Evolutionary conservation across 2,113 vertebrate species (phyloP).

Genomic region (Notiomystis cincta): DNA sequence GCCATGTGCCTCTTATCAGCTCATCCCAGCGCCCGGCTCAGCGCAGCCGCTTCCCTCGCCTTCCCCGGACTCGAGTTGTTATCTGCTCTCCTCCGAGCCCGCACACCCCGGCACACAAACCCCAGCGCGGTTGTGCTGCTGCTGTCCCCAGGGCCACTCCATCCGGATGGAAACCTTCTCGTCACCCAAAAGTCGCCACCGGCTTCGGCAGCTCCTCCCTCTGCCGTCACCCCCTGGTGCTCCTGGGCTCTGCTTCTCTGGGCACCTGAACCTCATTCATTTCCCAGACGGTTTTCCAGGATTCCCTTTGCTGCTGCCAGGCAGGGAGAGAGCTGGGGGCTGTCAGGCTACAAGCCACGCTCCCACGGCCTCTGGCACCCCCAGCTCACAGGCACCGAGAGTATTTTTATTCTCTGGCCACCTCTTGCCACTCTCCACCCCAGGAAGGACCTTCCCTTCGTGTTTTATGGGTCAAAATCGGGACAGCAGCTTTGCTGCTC

Average conservation of each 20-base stretch:
- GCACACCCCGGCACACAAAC: background rate
- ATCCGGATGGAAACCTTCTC: background rate
- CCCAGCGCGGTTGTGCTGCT: accelerated
- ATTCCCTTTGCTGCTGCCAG: background rate
- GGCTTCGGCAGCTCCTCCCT: background rate
- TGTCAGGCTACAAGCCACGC: background rate
- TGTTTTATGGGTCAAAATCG: background rate
- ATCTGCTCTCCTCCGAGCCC: background rate
- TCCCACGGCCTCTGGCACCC: background rate
- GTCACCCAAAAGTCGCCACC: background rate
- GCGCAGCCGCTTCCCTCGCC: background rate
- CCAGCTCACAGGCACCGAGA: accelerated
- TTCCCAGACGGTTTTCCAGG: background rate
- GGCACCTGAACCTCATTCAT: background rate
- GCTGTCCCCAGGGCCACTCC: background rate
- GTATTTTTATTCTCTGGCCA: background rate
- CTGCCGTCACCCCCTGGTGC: background rate
- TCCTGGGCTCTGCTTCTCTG: background rate
- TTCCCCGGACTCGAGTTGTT: background rate
- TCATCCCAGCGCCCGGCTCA: background rate
- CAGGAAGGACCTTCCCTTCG: background rate
- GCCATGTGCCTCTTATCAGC: background rate
- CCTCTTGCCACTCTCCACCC: background rate
- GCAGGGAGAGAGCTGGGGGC: background rate
- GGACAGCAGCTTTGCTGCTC: background rate